Evolutionary conservation across 2,888 invertebrate species (phyloP).

Genomic region (Amphipoea lucens): DNA sequence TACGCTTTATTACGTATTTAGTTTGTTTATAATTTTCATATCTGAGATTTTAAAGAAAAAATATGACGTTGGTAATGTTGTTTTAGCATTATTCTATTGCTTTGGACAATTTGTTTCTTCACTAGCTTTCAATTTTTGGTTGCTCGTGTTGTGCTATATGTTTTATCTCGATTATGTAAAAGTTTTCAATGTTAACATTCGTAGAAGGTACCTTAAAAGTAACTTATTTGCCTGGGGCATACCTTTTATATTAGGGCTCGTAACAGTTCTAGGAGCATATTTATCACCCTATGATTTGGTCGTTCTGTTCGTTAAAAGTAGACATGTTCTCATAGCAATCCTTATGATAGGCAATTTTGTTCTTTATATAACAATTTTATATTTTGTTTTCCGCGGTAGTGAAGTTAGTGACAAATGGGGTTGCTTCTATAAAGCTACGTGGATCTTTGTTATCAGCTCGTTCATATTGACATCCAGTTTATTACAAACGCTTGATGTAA

Average conservation of each 20-base stretch:
- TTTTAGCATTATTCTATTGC: neutral
- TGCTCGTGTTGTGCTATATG: neutral
- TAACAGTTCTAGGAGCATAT: neutral
- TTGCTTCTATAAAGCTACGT: neutral
- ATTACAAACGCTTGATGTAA: neutral
- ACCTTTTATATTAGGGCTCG: neutral
- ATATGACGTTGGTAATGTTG: accelerated
- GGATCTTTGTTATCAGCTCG: neutral
- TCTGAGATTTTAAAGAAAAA: neutral
- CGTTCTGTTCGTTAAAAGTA: neutral
- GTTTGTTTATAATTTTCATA: neutral
- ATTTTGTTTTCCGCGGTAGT: neutral
- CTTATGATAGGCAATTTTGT: neutral
- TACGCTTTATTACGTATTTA: neutral
- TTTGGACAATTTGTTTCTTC: neutral
- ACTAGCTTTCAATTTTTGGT: neutral
- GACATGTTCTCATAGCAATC: neutral
- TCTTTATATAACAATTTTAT: neutral
- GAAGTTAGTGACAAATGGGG: constrained; percentile 5
- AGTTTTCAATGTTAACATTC: neutral
- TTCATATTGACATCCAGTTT: neutral
- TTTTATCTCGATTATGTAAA: constrained; percentile 7
- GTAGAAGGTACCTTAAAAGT: constrained; percentile 2
- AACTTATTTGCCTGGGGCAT: neutral
- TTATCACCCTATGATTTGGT: neutral